Evolutionary conservation across 2,888 invertebrate genomes (phyloP), one percentile per base, ranked within the genome.

Genomic region (Epistrophe grossulariae): DNA sequence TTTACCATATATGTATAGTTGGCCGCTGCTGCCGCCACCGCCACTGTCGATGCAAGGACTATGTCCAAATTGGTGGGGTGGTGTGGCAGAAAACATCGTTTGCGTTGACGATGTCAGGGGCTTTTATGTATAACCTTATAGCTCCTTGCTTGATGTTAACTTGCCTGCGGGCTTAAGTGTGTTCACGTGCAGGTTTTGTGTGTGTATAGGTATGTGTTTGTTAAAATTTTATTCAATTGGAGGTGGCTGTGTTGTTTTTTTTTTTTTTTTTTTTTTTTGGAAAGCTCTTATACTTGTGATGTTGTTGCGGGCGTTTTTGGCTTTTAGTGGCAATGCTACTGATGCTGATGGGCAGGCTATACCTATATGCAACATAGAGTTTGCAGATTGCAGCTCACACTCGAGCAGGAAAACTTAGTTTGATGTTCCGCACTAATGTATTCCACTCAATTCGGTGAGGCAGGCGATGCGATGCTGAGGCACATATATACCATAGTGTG

Each of bases 381-480:
- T 82, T 78, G 59, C 9, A 78, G 73, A 74, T 82, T 78, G 59
- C 9, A 79, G 64, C 79, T 73, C 55, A 60, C 52, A 70, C 68
- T 64, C 24, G 55, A 72, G 72, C 64, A 59, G 59, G 72, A 35
- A 73, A 74, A 79, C 59, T 76, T 60, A 76, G 87, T 87, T 87
- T 79, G 83, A 87, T 87, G 76, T 83, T 87, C 64, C 79, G 52
- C 83, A 74, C 87, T 83, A 87, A 87, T 87, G 83, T 87, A 87
- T 87, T 87, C 79, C 76, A 79, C 79, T 79, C 83, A 76, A 87
- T 83, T 83, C 87, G 52, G 64, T 59, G 72, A 24, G 24, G 24
- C 24, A 62, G 50, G 74, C 57, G 5, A 79, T 72, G 71, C 79
- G 3, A 24, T n/a, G n/a, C n/a, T n/a, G n/a, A 71, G 52, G 64